These are phyloP conservation scores for Delichon dasypus DNA, from an alignment of 2,797 vertebrate genomes.

Conservation along the genomic window DNA sequence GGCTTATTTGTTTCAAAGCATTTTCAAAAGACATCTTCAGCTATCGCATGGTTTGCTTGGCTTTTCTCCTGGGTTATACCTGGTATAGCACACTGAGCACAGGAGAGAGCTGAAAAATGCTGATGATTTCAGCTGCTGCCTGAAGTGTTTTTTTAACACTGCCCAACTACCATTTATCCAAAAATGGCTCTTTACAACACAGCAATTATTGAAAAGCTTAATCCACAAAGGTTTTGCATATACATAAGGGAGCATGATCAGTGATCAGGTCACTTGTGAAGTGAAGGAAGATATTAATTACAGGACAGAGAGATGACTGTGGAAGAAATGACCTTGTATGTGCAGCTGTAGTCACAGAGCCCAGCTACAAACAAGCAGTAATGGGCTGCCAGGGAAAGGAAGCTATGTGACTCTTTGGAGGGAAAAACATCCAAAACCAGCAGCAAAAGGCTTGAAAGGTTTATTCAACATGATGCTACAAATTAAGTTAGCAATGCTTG, in stretches of 20 bases:
- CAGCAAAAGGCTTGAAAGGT: background rate
- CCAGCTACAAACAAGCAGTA: background rate
- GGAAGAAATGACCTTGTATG: background rate
- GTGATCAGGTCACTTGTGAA: background rate
- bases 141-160: background rate
- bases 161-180: background rate
- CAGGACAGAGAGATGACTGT: background rate
- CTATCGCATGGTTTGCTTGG: background rate
- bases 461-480: background rate
- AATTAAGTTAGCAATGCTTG: background rate
- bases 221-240: background rate
- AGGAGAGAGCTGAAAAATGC: constrained; percentile 7
- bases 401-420: background rate
- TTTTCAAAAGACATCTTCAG: background rate
- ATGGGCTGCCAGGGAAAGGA: background rate
- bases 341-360: background rate
- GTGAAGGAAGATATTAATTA: background rate
- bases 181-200: background rate
- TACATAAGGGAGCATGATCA: background rate
- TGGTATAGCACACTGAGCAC: background rate
- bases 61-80: background rate
- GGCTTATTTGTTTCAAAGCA: background rate
- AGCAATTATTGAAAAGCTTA: background rate
- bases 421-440: background rate
- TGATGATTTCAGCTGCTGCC: background rate